These are phyloP conservation scores for Unio pictorum DNA, from an alignment of 2,888 invertebrate species.

Conservation along the genomic window DNA sequence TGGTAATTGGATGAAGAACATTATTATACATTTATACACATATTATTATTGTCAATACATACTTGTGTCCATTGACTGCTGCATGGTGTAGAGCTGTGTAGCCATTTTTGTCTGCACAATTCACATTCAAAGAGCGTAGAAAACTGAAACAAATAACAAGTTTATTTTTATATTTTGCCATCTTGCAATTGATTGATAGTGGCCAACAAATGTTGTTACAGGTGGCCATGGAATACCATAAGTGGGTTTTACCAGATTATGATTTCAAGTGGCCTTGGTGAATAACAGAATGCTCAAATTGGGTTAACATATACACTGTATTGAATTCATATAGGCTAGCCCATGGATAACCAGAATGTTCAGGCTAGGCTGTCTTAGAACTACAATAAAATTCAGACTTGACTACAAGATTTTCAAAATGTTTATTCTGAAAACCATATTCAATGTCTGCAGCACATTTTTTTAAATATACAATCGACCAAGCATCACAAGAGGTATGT, in stretches of 20 bases:
- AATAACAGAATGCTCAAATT: too few species aligned
- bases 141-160: slow-evolving; percentile 41
- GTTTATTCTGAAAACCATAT: too few species aligned
- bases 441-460: too few species aligned
- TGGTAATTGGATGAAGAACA: not conserved
- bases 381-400: too few species aligned
- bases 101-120: slow-evolving; percentile 93
- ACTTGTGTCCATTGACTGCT: slow-evolving; percentile 93
- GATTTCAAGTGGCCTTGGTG: not conserved
- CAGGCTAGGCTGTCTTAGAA: too few species aligned
- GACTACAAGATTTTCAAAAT: too few species aligned
- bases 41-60: slow-evolving; percentile 68
- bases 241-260: not conserved
- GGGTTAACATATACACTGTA: too few species aligned
- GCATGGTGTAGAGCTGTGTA: slow-evolving; percentile 96
- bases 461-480: too few species aligned
- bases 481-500: too few species aligned
- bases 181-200: not conserved
- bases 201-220: not conserved
- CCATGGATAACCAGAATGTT: too few species aligned
- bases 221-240: too few species aligned
- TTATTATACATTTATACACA: not conserved
- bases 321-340: too few species aligned
- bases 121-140: slow-evolving; percentile 86
- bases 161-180: not conserved